Conservation (phyloP, 1,140 invertebrate genomes). For the Drosophila kurseongensis region DNA sequence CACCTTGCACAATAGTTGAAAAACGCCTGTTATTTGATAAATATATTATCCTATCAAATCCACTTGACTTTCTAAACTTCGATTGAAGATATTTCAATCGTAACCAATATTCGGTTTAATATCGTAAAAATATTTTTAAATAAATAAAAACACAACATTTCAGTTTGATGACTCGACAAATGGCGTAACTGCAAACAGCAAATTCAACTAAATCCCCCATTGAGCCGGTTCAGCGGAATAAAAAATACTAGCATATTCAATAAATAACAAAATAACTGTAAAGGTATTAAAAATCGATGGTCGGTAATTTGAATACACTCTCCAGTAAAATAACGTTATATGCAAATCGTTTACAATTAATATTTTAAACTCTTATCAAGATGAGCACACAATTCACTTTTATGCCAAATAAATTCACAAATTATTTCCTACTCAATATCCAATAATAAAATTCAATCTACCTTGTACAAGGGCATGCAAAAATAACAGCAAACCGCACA, state of each 20-base stretch:
- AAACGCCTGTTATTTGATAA: too few relatives aligned
- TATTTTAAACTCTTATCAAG: not conserved
- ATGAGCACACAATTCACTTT: constrained; percentile 14
- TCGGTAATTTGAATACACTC: not conserved
- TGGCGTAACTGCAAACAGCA: not conserved
- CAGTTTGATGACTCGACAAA: constrained; percentile 7
- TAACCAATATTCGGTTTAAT: not conserved
- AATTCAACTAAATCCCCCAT: constrained; percentile 6
- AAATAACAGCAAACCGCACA: constrained; percentile 18
- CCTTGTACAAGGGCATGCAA: constrained; percentile 3
- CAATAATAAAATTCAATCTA: constrained; percentile 11
- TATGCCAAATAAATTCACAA: constrained; percentile 20
- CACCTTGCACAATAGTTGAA: too few relatives aligned
- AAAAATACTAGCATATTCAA: constrained; percentile 13
- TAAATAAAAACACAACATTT: not conserved
- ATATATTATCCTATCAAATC: not conserved
- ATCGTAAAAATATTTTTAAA: not conserved
- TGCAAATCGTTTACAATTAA: constrained; percentile 4
- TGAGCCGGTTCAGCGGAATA: not conserved
- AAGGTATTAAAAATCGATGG: not conserved
- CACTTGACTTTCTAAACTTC: not conserved
- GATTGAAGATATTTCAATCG: not conserved
- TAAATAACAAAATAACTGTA: constrained; percentile 43
- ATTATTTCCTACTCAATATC: constrained; percentile 20
- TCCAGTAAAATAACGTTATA: not conserved